phyloP scores from a whole-genome alignment of 2,888 invertebrate genomes.

The Stenoptilia bipunctidactyla region DNA sequence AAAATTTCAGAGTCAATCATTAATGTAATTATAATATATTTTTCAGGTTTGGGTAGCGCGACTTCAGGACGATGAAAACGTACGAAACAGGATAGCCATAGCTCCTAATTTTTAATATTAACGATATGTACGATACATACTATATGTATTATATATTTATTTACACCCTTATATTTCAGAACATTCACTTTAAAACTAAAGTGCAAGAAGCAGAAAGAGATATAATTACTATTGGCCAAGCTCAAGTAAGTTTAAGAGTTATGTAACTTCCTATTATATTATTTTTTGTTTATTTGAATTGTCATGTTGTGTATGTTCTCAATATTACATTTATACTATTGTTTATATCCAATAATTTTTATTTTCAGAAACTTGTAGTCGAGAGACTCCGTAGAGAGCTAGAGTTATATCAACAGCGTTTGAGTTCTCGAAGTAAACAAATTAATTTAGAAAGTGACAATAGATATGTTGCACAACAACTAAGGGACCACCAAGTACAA shows the following conservation, averaged over 20 bases:
- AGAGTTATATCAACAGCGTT: constrained; percentile 62
- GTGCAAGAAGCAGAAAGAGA: constrained; percentile 72
- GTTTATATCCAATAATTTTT: too few relatives aligned
- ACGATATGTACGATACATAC: too few relatives aligned
- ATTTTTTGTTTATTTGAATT: too few relatives aligned
- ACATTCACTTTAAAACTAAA: constrained; percentile 59
- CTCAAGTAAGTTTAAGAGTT: constrained; percentile 58
- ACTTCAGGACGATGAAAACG: constrained; percentile 67
- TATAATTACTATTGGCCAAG: constrained; percentile 69
- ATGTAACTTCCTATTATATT: not conserved
- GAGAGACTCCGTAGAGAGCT: constrained; percentile 69
- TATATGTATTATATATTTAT: too few relatives aligned
- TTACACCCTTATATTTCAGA: constrained; percentile 40
- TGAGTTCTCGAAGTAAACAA: constrained; percentile 54
- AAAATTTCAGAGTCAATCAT: constrained; percentile 5
- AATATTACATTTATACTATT: too few relatives aligned
- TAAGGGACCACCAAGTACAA: constrained; percentile 53
- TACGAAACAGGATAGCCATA: too few relatives aligned
- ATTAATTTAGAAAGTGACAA: constrained; percentile 56
- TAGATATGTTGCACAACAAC: constrained; percentile 53
- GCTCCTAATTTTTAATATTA: too few relatives aligned
- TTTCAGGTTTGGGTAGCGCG: constrained; percentile 69
- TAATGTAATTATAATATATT: constrained; percentile 12
- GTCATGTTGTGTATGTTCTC: too few relatives aligned
- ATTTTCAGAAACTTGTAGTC: constrained; percentile 66